Evolutionary conservation across 2,888 invertebrate species (phyloP).

Genomic region (Lysandra coridon): DNA sequence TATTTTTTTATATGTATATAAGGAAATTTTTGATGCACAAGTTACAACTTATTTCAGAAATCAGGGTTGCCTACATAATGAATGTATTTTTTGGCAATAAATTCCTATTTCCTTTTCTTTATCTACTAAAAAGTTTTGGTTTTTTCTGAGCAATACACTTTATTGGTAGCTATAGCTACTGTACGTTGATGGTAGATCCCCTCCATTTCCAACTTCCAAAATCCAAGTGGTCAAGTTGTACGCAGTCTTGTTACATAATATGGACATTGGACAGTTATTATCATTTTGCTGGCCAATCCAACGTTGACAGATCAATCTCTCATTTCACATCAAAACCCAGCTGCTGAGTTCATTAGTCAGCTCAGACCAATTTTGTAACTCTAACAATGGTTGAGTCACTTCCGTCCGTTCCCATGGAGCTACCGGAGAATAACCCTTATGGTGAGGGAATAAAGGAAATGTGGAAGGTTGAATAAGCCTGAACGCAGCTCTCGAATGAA

Average conservation of each 20-base stretch:
- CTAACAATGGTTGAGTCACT: slow-evolving; percentile 5
- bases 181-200: too few relatives aligned
- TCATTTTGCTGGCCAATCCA: neutral
- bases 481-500: neutral
- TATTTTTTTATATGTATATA: too few relatives aligned
- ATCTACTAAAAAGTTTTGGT: too few relatives aligned
- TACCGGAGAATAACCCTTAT: neutral
- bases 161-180: too few relatives aligned
- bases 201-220: too few relatives aligned
- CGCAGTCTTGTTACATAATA: neutral
- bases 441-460: neutral
- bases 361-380: neutral
- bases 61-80: too few relatives aligned
- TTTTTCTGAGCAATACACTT: too few relatives aligned
- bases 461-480: neutral
- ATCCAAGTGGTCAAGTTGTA: neutral
- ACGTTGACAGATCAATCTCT: neutral
- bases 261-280: too few relatives aligned
- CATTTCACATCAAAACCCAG: neutral
- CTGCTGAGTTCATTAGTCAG: slow-evolving; percentile 7
- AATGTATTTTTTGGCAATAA: too few relatives aligned
- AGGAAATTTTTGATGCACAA: too few relatives aligned
- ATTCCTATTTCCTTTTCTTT: too few relatives aligned
- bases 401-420: neutral
- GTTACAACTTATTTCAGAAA: too few relatives aligned